Evolutionary conservation across 2,797 vertebrate species (phyloP), one percentile per base, ranked within the genome.

Genomic region (Borostomias antarcticus): DNA sequence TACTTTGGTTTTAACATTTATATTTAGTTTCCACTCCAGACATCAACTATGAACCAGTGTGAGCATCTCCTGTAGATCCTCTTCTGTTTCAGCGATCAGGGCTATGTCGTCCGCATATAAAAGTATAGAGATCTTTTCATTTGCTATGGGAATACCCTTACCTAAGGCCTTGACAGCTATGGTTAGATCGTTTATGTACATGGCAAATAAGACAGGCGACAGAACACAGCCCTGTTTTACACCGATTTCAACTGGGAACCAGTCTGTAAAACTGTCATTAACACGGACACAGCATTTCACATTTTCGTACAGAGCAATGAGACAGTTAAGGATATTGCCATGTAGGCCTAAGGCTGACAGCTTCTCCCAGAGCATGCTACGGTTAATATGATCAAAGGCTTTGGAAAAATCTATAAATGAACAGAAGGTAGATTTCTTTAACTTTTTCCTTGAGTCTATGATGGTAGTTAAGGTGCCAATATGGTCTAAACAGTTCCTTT

Each of bases 71-170:
- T n/a, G n/a, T n/a, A n/a, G n/a, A n/a, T n/a, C n/a, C n/a, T n/a
- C n/a, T n/a, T n/a, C n/a, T n/a, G n/a, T n/a, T n/a, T n/a, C n/a
- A n/a, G n/a, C n/a, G n/a, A n/a, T n/a, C n/a, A n/a, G n/a, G n/a
- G n/a, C n/a, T 43, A 51, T 53, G 51, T 53, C 51, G n/a, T 53
- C 23, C 28, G 26, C 51, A 53, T 53, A 15, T 28, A 28, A 28
- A 53, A 51, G 1, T 28, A 53, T 10, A 52, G 51, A 52, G 21
- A 28, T 26, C 29, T 29, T 35, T 35, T 35, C 32, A 35, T 35
- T 35, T 11, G 26, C 15, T 25, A 26, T 9, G 15, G 23, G 28
- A 26, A 28, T 26, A 29, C 13, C 25, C 5, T 15, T 53, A 26
- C 26, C 51, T 26, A 53, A 26, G 6, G 25, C 13, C 28, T 28